Percentiles rank a stretch among this genome's conserved stretches.
These are phyloP conservation scores for Leptodactylus fuscus DNA, from an alignment of 2,113 vertebrate genomes.

Conservation along the genomic window DNA sequence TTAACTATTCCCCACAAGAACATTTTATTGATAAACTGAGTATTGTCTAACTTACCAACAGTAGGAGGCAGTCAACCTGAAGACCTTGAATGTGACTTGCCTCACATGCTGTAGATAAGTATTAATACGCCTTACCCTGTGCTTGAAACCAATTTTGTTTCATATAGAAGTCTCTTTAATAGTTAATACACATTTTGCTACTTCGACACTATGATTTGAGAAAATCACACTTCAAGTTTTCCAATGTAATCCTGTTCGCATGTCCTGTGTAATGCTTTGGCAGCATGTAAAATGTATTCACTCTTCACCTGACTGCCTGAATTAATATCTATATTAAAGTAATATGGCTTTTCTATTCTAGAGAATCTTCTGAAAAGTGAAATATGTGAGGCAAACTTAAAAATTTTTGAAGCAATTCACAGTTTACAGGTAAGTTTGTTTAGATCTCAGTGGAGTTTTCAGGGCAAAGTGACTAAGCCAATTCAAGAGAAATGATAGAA, in stretches of 20 bases:
- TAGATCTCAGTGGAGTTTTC: background rate
- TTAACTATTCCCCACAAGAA: fast-evolving
- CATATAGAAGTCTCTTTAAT: background rate
- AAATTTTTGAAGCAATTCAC: constrained; percentile 82
- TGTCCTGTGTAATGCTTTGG: background rate
- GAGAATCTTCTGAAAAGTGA: constrained; percentile 83
- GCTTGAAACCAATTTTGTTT: background rate
- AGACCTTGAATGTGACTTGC: background rate
- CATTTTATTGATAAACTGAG: background rate
- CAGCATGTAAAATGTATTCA: background rate
- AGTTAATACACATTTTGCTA: too few species aligned
- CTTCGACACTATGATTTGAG: too few species aligned
- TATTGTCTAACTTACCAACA: background rate
- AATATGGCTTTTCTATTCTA: constrained; percentile 62
- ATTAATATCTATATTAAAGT: background rate
- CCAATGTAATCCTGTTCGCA: background rate
- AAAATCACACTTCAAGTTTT: background rate
- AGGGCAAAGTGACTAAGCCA: too few species aligned
- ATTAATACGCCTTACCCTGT: background rate
- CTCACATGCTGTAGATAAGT: background rate
- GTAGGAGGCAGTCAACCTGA: background rate
- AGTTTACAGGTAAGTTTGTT: constrained; percentile 81
- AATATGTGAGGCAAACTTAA: constrained; percentile 79
- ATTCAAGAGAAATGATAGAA: too few species aligned
- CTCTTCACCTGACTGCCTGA: background rate